Evolutionary conservation across 37 sponge, comb jelly and placozoan species (phyloP), one percentile per base, ranked within the genome.

Genomic region (Hexactinellida sp.): DNA sequence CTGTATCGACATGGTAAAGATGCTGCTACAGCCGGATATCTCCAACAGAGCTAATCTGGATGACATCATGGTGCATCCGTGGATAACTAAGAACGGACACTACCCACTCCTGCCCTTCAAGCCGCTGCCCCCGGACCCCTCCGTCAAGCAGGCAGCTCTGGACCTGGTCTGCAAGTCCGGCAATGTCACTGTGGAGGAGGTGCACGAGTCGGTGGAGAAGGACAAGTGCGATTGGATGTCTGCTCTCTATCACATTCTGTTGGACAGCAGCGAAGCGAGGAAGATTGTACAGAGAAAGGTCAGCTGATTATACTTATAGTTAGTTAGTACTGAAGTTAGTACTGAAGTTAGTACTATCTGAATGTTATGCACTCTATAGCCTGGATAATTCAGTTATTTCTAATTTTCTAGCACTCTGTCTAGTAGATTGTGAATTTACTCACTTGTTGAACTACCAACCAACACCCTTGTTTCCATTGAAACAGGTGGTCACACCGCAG

Each of bases 201-300:
- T 96, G 84, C 89, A 88, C 36, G 92, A 92, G 36, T 83, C 94
- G 39, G 91, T 96, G 21, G 87, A 88, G 47, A 84, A 92, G 39
- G 96, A 97, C 83, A 90, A 93, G 38, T 94, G 95, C 83, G 98
- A 97, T 87, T 97, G 98, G 98, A 38, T 97, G 71, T 94, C 98
- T 1, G 93, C 98, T 85, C 92, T 97, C 37, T 97, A 87, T 84
- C 93, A 97, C 82, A 90, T 97, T 38, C 91, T 97, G 36, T 89
- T 93, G 38, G 96, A 95, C 85, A 92, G 93, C 82, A 94, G 94
- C 0, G 96, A 95, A 36, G 95, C 93, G 0, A 88, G 93, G 54
- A 86, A 51, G 23, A 54, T 86, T 35, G 82, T 94, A 13, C 90
- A 94, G 38, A 55, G 76, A 28, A 63, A 63, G 76, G 76, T 63